phyloP scores from a whole-genome alignment of 2,797 vertebrate species.

The Erpetoichthys calabaricus region DNA sequence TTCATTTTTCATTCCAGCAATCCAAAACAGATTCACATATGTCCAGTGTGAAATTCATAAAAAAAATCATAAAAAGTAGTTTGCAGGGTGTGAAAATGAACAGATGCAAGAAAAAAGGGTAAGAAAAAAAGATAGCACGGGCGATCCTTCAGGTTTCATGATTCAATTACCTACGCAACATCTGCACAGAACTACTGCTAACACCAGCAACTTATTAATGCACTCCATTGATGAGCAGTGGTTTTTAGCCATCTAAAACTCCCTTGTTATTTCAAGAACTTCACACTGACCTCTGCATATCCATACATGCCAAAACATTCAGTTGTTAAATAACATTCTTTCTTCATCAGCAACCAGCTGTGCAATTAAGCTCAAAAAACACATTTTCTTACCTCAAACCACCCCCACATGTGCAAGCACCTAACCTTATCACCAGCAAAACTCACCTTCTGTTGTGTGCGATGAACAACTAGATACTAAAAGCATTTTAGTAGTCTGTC shows the following conservation, averaged over 20 bases:
- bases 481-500: too few species aligned
- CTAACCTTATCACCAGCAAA: too few species aligned
- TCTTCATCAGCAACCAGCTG: background rate
- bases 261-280: background rate
- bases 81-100: background rate
- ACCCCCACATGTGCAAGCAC: background rate
- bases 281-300: background rate
- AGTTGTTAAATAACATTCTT: background rate
- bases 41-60: conserved; percentile 45
- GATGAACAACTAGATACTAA: too few species aligned
- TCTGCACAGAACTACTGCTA: background rate
- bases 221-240: background rate
- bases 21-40: conserved; percentile 63
- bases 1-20: conserved; percentile 54
- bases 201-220: background rate
- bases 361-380: background rate
- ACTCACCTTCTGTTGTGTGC: too few species aligned
- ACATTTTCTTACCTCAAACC: background rate
- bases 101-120: background rate
- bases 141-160: background rate
- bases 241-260: background rate
- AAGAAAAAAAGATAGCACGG: background rate
- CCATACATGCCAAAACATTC: background rate
- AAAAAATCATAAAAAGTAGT: background rate
- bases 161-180: background rate